Percentiles rank a stretch among this genome's conserved stretches.
phyloP scores from a whole-genome alignment of 2,888 invertebrate genomes.

The Ornithoptera alexandrae region DNA sequence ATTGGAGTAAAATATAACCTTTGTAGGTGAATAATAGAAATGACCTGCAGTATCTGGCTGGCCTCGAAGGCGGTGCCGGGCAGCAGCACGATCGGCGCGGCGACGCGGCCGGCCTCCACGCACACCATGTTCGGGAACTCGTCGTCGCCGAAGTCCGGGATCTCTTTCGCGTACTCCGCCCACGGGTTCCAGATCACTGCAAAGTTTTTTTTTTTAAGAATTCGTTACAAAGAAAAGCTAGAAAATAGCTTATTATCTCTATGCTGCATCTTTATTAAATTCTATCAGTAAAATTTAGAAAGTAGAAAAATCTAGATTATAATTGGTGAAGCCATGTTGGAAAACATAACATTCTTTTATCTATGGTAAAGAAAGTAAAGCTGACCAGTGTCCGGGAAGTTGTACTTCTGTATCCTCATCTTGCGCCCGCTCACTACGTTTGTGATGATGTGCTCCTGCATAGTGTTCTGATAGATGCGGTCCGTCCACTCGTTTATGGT shows the following conservation, averaged over 20 bases:
- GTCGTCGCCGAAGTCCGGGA: slow-evolving; percentile 97
- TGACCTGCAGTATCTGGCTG: slow-evolving; percentile 91
- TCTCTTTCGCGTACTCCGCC: slow-evolving; percentile 94
- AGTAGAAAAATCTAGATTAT: too few species aligned
- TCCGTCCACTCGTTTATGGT: slow-evolving; percentile 96
- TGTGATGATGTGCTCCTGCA: slow-evolving; percentile 94
- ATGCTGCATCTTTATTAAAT: too few species aligned
- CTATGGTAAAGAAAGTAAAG: slow-evolving; percentile 17
- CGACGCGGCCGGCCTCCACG: slow-evolving; percentile 95
- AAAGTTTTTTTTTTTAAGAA: slow-evolving; percentile 11
- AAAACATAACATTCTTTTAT: too few species aligned
- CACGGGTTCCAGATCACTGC: slow-evolving; percentile 98
- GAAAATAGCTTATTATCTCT: too few species aligned
- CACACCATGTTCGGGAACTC: slow-evolving; percentile 98
- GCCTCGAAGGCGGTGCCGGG: slow-evolving; percentile 96
- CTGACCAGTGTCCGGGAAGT: slow-evolving; percentile 94
- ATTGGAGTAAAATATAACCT: too few species aligned
- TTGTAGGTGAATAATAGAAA: not conserved
- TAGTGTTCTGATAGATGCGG: slow-evolving; percentile 95
- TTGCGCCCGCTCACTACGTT: slow-evolving; percentile 95
- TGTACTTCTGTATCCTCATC: slow-evolving; percentile 95
- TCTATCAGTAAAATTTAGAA: too few species aligned
- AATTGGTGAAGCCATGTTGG: too few species aligned
- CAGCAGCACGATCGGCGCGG: slow-evolving; percentile 90
- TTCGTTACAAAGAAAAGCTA: too few species aligned